These are phyloP conservation scores for Lomographa bimaculata DNA, from an alignment of 2,888 invertebrate genomes.

Conservation along the genomic window DNA sequence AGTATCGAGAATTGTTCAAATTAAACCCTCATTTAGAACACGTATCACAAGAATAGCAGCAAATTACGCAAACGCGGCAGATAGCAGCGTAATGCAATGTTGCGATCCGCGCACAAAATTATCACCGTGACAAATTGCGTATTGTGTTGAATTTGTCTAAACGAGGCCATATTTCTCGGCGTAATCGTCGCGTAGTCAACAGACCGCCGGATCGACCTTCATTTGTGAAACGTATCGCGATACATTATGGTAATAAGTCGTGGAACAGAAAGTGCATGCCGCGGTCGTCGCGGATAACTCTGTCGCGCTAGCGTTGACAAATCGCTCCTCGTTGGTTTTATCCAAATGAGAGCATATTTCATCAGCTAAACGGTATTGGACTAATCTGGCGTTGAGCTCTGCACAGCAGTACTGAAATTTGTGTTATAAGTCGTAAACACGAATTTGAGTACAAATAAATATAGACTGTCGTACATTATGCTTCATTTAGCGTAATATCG, in stretches of 20 bases:
- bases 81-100: not conserved
- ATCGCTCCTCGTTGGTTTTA: constrained; percentile 1
- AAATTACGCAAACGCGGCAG: constrained; percentile 2
- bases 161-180: constrained; percentile 2
- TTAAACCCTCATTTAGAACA: constrained; percentile 2
- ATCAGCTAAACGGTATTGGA: constrained; percentile 4
- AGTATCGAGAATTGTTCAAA: constrained; percentile 1
- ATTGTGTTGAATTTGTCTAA: constrained; percentile 9
- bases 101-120: not conserved
- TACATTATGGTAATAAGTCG: not conserved
- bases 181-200: constrained; percentile 1
- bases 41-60: not conserved
- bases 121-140: constrained; percentile 7
- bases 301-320: not conserved
- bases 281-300: not conserved
- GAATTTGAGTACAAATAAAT: too few species aligned
- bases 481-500: too few species aligned
- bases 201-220: constrained; percentile 4
- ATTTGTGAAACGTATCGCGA: constrained; percentile 1
- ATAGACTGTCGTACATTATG: too few species aligned
- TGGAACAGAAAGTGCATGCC: not conserved
- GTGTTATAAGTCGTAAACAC: too few species aligned
- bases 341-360: constrained; percentile 8
- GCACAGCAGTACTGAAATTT: too few species aligned
- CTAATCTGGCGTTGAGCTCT: too few species aligned